These are phyloP conservation scores for Leptodactylus fuscus DNA, from an alignment of 2,113 vertebrate genomes.

Conservation along the genomic window DNA sequence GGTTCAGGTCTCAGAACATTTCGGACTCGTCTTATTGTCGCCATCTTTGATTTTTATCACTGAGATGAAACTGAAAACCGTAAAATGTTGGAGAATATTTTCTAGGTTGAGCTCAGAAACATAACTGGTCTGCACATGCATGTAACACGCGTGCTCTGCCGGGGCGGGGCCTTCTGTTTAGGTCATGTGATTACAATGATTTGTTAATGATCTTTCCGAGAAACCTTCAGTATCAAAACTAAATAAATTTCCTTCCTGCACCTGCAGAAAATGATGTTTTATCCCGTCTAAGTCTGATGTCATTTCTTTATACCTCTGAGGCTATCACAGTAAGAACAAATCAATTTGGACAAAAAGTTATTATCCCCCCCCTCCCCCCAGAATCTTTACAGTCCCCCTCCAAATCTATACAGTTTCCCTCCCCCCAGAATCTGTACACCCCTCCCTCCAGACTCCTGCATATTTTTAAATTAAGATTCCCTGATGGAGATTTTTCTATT, in stretches of 20 bases:
- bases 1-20: too few relatives aligned
- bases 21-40: too few relatives aligned
- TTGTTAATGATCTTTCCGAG: too few relatives aligned
- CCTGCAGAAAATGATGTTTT: conserved; percentile 30
- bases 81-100: not conserved
- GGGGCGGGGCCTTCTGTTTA: conserved; percentile 61
- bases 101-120: not conserved
- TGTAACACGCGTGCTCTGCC: not conserved
- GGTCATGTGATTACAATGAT: conserved; percentile 76
- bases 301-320: too few relatives aligned
- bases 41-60: too few relatives aligned
- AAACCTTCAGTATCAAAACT: too few relatives aligned
- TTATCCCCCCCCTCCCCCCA: too few relatives aligned
- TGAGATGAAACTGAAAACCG: too few relatives aligned
- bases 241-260: conserved; percentile 49
- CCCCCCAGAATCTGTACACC: not conserved
- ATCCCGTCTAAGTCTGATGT: conserved; percentile 59
- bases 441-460: not conserved
- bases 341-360: too few relatives aligned
- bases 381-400: not conserved
- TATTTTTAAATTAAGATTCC: conserved; percentile 65
- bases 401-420: too few relatives aligned
- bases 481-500: conserved; percentile 74
- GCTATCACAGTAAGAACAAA: too few relatives aligned
- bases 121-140: conserved; percentile 7